phyloP scores from a whole-genome alignment of 2,797 vertebrate genomes.

The Streptopelia turtur region DNA sequence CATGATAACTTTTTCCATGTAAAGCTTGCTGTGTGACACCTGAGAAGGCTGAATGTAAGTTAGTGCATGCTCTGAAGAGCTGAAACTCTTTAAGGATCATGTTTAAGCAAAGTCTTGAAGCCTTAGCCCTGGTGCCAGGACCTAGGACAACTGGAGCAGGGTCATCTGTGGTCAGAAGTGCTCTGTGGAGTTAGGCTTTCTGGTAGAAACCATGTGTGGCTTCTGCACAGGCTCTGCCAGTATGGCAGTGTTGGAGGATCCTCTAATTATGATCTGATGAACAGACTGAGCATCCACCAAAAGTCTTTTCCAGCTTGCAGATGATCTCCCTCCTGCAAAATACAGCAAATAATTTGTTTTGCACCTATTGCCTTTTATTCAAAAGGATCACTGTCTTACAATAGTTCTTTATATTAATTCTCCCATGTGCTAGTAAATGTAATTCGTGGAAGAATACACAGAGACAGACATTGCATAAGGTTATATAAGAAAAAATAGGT shows the following conservation, averaged over 20 bases:
- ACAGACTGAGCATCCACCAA: neutral
- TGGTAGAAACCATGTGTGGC: neutral
- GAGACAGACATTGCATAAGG: neutral
- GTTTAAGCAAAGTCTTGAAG: neutral
- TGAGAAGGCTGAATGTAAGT: neutral
- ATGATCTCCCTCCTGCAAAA: neutral
- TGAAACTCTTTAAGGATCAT: neutral
- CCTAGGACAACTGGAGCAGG: neutral
- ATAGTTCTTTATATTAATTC: neutral
- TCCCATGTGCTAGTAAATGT: neutral
- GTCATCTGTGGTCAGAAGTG: neutral
- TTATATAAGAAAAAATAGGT: neutral
- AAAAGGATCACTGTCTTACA: neutral
- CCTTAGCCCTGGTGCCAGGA: neutral
- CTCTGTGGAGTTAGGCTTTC: neutral
- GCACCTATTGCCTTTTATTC: neutral
- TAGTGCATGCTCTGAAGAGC: neutral
- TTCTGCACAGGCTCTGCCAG: neutral
- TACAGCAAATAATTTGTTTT: conserved; percentile 5
- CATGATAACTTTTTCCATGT: neutral
- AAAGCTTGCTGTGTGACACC: neutral
- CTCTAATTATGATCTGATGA: neutral
- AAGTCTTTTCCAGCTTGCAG: neutral
- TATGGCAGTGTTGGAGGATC: neutral
- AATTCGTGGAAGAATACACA: neutral